Base-by-base conservation (phyloP, 2,797 vertebrate species). In the Sebastiscus tertius region DNA sequence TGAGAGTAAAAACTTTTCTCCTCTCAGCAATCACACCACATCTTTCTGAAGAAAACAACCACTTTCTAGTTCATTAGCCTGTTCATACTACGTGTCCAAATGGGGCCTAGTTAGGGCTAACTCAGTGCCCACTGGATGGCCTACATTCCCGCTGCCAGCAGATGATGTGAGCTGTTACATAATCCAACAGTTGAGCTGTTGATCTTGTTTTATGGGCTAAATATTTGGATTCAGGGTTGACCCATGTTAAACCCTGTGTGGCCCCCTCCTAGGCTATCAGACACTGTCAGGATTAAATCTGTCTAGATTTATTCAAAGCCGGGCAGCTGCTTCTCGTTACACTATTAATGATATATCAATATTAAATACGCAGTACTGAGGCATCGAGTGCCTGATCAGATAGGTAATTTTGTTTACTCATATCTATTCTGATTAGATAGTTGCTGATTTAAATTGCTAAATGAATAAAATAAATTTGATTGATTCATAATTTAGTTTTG, bases 121-220 rank as follows among this genome's bases (percentile, higher is more conserved):
- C 73, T 63, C 64, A 2, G 66, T 16, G 4, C 29, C 59, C 72
- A 12, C 13, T 72, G 71, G 8, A 63, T 77, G 81, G 74, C 85
- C 89, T 82, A 77, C 79, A 79, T 86, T 66, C 39, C 9, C 26
- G 2, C 64, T 73, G 80, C 71, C 71, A 81, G 72, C 84, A 83
- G 79, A 72, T 46, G 84, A 87, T 76, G 55, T 22, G 69, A 75
- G 79, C 60, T 34, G 26, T 83, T 87, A 82, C 60, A 20, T 88
- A 82, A 88, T 72, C 63, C 46, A 27, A 26, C 22, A 8, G 1
- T 14, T 3, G 20, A 33, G 65, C 42, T 42, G 27, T 27, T 84
- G 73, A 82, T 84, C 64, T 54, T 71, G 66, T 82, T 72, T 81
- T 65, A 54, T 66, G 34, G 79, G 70, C 56, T 82, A 74, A 87